Percentiles rank a stretch among this genome's conserved stretches.
Conservation (phyloP, 2,113 vertebrate species). For the Scomber scombrus region DNA sequence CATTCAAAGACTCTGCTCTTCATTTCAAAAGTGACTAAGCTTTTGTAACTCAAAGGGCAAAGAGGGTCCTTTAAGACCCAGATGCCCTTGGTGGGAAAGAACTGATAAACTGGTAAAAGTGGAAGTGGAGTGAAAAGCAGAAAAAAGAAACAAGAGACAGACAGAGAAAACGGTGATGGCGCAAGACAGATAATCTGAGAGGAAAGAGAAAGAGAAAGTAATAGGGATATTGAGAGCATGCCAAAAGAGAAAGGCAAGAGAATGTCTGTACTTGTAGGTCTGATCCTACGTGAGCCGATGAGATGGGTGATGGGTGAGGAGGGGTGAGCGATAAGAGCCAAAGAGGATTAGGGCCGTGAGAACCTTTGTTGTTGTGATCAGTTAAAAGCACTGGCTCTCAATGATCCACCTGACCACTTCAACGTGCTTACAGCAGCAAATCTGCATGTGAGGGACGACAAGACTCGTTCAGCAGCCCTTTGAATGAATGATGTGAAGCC, state of each 20-base stretch:
- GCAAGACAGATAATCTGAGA: conserved; percentile 53
- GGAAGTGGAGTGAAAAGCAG: conserved; percentile 7
- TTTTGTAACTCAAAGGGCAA: conserved; percentile 70
- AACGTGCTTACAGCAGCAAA: conserved; percentile 57
- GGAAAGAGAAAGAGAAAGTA: conserved; percentile 64
- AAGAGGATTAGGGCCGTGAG: conserved; percentile 83
- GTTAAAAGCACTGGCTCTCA: conserved; percentile 77
- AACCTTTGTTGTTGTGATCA: conserved; percentile 84
- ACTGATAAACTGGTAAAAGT: conserved; percentile 53
- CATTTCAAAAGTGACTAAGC: conserved; percentile 77
- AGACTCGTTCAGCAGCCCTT: conserved; percentile 29
- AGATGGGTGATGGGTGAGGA: conserved; percentile 74
- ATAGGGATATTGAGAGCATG: conserved; percentile 57
- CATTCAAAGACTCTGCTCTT: conserved; percentile 72
- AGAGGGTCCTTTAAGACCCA: conserved; percentile 63
- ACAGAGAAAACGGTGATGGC: background rate
- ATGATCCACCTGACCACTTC: conserved; percentile 78
- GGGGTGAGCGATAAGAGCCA: conserved; percentile 77
- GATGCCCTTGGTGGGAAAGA: conserved; percentile 68
- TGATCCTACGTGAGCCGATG: conserved; percentile 80
- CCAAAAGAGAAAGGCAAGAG: conserved; percentile 69
- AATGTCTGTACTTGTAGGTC: conserved; percentile 68
- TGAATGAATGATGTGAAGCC: background rate
- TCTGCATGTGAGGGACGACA: conserved; percentile 50
- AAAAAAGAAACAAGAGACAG: background rate